These are phyloP conservation scores for Perithous albicinctus DNA, from an alignment of 2,888 invertebrate species.

Conservation along the genomic window DNA sequence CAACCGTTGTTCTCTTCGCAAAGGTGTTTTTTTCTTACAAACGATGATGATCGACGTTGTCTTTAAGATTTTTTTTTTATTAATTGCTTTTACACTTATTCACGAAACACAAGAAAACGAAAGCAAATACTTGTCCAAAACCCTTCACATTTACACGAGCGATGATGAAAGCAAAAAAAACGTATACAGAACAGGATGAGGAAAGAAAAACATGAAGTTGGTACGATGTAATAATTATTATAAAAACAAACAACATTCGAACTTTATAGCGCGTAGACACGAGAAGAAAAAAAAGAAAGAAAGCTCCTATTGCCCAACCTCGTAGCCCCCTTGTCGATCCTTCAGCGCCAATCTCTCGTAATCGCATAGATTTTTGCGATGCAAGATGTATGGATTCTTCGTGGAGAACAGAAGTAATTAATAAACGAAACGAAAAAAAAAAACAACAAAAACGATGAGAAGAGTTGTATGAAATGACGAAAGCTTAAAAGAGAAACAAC, in stretches of 20 bases:
- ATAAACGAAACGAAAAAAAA: constrained; percentile 43
- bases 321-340: constrained; percentile 59
- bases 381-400: constrained; percentile 81
- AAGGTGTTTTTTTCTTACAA: constrained; percentile 71
- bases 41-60: constrained; percentile 68
- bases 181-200: constrained; percentile 49
- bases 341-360: constrained; percentile 73
- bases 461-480: constrained; percentile 4
- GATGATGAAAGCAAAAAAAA: constrained; percentile 29
- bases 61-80: constrained; percentile 81
- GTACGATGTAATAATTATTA: constrained; percentile 78
- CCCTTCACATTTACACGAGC: constrained; percentile 1
- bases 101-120: constrained; percentile 13
- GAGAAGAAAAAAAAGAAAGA: constrained; percentile 60
- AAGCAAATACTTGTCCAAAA: constrained; percentile 21
- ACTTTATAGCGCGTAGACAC: constrained; percentile 69
- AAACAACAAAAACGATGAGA: constrained; percentile 43
- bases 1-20: constrained; percentile 80
- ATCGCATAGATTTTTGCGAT: constrained; percentile 76
- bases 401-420: constrained; percentile 33
- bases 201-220: constrained; percentile 66
- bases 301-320: constrained; percentile 60
- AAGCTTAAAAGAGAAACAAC: constrained; percentile 24
- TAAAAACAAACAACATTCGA: constrained; percentile 70
- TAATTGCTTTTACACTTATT: constrained; percentile 78